Conservation (phyloP, 2,797 vertebrate genomes). For the Syngnathus acus region DNA sequence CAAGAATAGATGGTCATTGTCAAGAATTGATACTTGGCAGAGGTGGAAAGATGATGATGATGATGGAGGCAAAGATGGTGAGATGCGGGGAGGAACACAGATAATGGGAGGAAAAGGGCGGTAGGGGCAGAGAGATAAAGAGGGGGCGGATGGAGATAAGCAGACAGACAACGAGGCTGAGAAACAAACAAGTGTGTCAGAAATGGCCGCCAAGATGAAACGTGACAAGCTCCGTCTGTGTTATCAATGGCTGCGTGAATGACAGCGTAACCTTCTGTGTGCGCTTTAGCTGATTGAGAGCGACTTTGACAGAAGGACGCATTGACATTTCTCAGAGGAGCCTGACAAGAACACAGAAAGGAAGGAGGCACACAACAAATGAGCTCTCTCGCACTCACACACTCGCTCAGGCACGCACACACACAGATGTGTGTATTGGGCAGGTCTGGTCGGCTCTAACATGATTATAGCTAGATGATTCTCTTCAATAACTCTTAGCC, state of each 20-base stretch:
- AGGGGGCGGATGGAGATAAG: slow-evolving; percentile 57
- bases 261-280: slow-evolving; percentile 64
- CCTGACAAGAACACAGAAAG: slow-evolving; percentile 58
- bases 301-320: slow-evolving; percentile 69
- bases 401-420: slow-evolving; percentile 17
- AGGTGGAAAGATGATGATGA: slow-evolving; percentile 13
- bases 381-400: slow-evolving; percentile 30
- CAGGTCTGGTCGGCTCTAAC: slow-evolving; percentile 72
- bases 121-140: slow-evolving; percentile 50
- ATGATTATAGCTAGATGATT: slow-evolving; percentile 74
- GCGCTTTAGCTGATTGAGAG: slow-evolving; percentile 62
- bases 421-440: slow-evolving; percentile 48
- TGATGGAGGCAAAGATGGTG: slow-evolving; percentile 16
- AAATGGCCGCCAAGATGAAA: slow-evolving; percentile 60
- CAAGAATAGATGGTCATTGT: slow-evolving; percentile 47
- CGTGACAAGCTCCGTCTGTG: slow-evolving; percentile 57
- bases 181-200: slow-evolving; percentile 62
- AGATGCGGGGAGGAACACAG: slow-evolving; percentile 25
- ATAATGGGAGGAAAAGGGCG: slow-evolving; percentile 44
- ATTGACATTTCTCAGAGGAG: slow-evolving; percentile 66
- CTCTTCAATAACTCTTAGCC: slow-evolving; percentile 79
- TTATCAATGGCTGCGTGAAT: slow-evolving; percentile 61
- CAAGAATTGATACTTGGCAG: slow-evolving; percentile 33
- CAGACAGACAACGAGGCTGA: slow-evolving; percentile 43
- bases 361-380: slow-evolving; percentile 58